Percentiles rank a stretch among this genome's conserved stretches.
These are phyloP conservation scores for Torymus tubicola DNA, from an alignment of 2,888 invertebrate species.

Conservation along the genomic window DNA sequence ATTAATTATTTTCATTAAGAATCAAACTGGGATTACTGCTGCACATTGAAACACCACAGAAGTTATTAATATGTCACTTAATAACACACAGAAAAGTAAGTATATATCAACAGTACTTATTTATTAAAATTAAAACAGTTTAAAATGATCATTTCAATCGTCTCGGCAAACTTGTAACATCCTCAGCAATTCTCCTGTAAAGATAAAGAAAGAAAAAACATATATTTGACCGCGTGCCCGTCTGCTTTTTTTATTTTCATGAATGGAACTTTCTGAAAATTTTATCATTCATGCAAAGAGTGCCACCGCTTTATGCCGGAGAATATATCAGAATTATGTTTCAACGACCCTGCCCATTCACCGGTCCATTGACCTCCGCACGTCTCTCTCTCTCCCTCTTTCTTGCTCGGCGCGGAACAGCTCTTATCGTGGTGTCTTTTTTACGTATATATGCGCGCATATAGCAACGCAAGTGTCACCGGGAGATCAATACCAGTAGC, in stretches of 20 bases:
- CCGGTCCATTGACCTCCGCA: constrained; percentile 32
- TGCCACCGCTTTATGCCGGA: background rate
- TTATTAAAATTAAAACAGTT: no score
- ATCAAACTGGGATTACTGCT: no score
- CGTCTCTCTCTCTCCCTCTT: background rate
- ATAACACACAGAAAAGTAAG: no score
- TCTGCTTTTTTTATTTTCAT: background rate
- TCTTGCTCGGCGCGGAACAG: no score
- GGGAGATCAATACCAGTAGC: constrained; percentile 34
- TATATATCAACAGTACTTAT: no score
- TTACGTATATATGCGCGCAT: background rate
- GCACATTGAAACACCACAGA: no score
- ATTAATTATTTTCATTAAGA: no score
- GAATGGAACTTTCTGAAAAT: constrained; percentile 9
- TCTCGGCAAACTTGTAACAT: no score
- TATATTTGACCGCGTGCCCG: background rate
- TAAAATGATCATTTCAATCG: no score
- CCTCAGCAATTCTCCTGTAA: no score
- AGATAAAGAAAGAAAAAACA: no score
- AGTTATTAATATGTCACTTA: no score
- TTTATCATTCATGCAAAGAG: background rate
- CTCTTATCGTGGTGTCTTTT: constrained; percentile 1
- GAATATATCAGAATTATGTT: constrained; percentile 16
- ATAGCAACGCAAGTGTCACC: background rate
- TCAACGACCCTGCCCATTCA: constrained; percentile 31